phyloP scores from a whole-genome alignment of 2,113 vertebrate genomes.

The Tachysurus fulvidraco region DNA sequence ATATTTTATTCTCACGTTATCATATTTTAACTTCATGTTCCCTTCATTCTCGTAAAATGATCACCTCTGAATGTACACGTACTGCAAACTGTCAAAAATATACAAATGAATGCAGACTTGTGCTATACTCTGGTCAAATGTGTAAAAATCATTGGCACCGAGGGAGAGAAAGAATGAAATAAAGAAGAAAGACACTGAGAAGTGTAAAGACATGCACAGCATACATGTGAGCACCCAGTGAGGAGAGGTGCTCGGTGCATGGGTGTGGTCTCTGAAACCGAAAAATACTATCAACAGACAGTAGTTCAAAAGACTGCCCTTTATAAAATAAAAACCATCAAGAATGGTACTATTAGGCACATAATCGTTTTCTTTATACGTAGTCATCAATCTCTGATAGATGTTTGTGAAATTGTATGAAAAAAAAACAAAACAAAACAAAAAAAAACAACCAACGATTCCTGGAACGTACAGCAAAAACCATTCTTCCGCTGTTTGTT shows the following conservation, averaged over 20 bases:
- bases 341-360: constrained; percentile 81
- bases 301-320: constrained; percentile 66
- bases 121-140: constrained; percentile 81
- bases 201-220: constrained; percentile 78
- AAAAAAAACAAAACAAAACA: constrained; percentile 29
- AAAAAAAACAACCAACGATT: constrained; percentile 52
- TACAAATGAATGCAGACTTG: constrained; percentile 82
- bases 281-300: constrained; percentile 66
- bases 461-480: constrained; percentile 58
- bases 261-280: constrained; percentile 68
- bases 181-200: constrained; percentile 66
- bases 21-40: constrained; percentile 73
- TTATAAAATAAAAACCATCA: constrained; percentile 61
- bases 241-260: constrained; percentile 63
- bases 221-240: constrained; percentile 69
- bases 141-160: constrained; percentile 80
- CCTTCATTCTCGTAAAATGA: constrained; percentile 78
- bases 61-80: constrained; percentile 81
- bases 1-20: constrained; percentile 78
- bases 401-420: constrained; percentile 64
- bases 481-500: constrained; percentile 57
- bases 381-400: constrained; percentile 75
- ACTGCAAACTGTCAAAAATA: constrained; percentile 83
- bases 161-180: constrained; percentile 56
- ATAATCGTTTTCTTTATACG: constrained; percentile 77